Evolutionary conservation across 2,797 vertebrate genomes (phyloP), one percentile per base, ranked within the genome.

Genomic region (Tympanoctomys barrerae): DNA sequence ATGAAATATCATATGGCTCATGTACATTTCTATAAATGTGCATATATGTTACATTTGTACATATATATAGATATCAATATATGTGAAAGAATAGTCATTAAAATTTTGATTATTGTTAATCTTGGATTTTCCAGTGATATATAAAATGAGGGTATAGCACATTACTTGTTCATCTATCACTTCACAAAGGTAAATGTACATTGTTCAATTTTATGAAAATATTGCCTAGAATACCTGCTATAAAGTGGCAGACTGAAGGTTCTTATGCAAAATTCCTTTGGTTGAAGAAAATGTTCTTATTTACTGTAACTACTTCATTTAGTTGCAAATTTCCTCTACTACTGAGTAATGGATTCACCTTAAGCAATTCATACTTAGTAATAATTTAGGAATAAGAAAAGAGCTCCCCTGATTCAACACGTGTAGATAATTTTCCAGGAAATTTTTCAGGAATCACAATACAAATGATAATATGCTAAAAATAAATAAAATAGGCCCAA

Each of bases 131-230:
- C 31, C 33, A 36, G 4, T 81, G 33, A 66, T 87, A 83, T 52
- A 83, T 62, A 52, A 59, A 22, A 7, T 91, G 92, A 97, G 94
- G 92, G 79, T 77, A 24, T 90, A 97, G 84, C 68, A 12, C 62
- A 75, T 86, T 96, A 89, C 52, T 54, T 2, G 52, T 42, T 97
- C 96, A 96, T 71, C 86, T 93, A 31, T 96, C 96, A 96, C 85
- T 91, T 97, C 64, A 97, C 83, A 84, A 95, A 93, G 91, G n/a
- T 89, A 90, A 1, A 5, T 26, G 26, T 33, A 75, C 1, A 59
- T 87, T 88, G 36, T 31, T 73, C 52, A 84, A 89, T 95, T 97
- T 78, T 11, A 36, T 62, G 0, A 3, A 89, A 92, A 94, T 77
- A 39, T 89, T 96, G 97, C 16, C 73, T 54, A 85, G 79, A 95